These are phyloP conservation scores for Neuroscelio doddi DNA, from an alignment of 2,888 invertebrate genomes.

Conservation along the genomic window DNA sequence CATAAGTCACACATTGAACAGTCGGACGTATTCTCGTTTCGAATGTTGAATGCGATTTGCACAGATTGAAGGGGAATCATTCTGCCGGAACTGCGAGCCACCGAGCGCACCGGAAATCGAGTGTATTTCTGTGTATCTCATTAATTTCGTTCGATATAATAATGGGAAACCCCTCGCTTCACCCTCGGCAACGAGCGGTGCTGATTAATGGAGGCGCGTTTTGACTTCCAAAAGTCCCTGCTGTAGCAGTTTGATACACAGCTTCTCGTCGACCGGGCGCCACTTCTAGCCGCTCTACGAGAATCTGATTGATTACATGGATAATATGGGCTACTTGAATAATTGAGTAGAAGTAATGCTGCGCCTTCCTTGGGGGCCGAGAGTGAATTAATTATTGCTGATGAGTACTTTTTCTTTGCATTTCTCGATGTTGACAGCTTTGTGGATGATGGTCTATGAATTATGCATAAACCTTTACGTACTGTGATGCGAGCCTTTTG, in stretches of 20 bases:
- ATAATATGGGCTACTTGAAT: constrained; percentile 60
- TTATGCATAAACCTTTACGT: constrained; percentile 35
- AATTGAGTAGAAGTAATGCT: constrained; percentile 58
- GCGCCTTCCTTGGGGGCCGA: constrained; percentile 32
- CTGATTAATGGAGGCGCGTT: constrained; percentile 70
- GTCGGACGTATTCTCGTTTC: constrained; percentile 8
- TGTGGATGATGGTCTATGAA: constrained; percentile 40
- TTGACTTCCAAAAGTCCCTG: constrained; percentile 62
- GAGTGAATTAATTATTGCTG: constrained; percentile 48
- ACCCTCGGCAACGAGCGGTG: constrained; percentile 35
- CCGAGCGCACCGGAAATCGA: constrained; percentile 63
- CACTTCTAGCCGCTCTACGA: constrained; percentile 48
- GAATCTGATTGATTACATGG: constrained; percentile 61
- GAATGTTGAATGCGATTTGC: constrained; percentile 11
- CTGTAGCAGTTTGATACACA: constrained; percentile 42
- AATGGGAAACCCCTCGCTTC: constrained; percentile 53
- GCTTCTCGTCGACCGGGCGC: constrained; percentile 47
- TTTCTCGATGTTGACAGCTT: constrained; percentile 37
- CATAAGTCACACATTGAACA: constrained; percentile 1
- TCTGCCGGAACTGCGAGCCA: constrained; percentile 52
- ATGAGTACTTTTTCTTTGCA: constrained; percentile 41
- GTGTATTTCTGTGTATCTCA: constrained; percentile 72
- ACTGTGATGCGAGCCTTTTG: constrained; percentile 34
- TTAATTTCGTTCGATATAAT: constrained; percentile 72
- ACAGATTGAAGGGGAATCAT: constrained; percentile 43